Conservation (phyloP, 2,113 vertebrate species). For the Alligator mississippiensis region DNA sequence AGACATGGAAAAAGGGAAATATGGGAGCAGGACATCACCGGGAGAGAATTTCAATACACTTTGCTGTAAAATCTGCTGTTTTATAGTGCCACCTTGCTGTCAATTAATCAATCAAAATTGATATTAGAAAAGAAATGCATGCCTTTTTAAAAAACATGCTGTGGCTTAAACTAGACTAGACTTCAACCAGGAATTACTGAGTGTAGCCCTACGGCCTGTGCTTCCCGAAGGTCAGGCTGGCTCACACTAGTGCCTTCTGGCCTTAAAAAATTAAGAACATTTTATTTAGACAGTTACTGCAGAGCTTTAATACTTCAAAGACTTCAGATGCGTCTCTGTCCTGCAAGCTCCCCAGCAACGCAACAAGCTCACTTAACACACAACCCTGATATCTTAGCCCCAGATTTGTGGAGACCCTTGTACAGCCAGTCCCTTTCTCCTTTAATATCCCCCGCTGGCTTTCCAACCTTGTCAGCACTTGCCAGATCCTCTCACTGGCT, state of each 20-base stretch:
- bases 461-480: fast-evolving
- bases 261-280: not conserved
- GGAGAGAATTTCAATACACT: not conserved
- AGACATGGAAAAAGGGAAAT: not conserved
- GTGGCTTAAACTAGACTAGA: fast-evolving
- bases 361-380: not conserved
- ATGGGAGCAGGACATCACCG: not conserved
- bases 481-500: not conserved
- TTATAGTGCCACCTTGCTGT: conserved; percentile 72
- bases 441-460: not conserved
- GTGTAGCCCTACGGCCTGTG: not conserved
- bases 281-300: not conserved
- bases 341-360: fast-evolving
- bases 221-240: not conserved
- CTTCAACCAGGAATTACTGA: fast-evolving
- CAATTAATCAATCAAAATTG: conserved; percentile 11
- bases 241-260: not conserved
- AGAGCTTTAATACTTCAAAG: not conserved
- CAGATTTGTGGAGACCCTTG: not conserved
- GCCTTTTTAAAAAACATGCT: fast-evolving
- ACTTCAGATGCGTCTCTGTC: not conserved
- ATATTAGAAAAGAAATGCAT: fast-evolving
- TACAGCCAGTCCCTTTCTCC: not conserved
- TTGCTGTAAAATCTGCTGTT: not conserved
- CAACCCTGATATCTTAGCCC: not conserved